Conservation (phyloP, 1,140 invertebrate species). For the Listronotus oregonensis region DNA sequence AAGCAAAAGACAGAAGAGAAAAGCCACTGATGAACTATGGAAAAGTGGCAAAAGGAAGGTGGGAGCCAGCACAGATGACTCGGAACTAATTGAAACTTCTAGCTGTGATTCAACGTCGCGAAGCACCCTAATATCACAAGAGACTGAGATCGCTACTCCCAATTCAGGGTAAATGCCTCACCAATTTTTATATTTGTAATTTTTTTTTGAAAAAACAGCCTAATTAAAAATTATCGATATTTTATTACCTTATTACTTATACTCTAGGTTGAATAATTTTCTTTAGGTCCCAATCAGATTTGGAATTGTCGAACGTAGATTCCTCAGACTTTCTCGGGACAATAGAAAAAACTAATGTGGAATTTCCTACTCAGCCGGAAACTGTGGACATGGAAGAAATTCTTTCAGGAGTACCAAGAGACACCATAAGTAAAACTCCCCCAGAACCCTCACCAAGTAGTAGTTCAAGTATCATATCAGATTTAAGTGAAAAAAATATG, state of each 20-base stretch:
- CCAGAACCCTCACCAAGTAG: slow-evolving; percentile 16
- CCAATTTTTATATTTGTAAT: slow-evolving; percentile 1
- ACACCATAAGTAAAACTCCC: slow-evolving; percentile 13
- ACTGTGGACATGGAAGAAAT: slow-evolving; percentile 60
- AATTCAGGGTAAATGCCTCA: slow-evolving; percentile 58
- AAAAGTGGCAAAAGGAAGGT: slow-evolving; percentile 61
- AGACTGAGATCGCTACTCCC: slow-evolving; percentile 58
- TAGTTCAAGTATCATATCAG: slow-evolving; percentile 41
- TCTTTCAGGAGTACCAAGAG: slow-evolving; percentile 10
- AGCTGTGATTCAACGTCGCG: slow-evolving; percentile 68
- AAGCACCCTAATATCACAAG: slow-evolving; percentile 62
- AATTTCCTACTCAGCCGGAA: slow-evolving; percentile 20
- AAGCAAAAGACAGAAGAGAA: slow-evolving; percentile 56
- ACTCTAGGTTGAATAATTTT: too few species aligned
- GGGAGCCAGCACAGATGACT: slow-evolving; percentile 56
- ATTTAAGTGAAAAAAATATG: slow-evolving; percentile 66
- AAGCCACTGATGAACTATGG: slow-evolving; percentile 60
- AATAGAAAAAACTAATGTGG: slow-evolving; percentile 56
- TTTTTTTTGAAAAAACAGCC: neutral
- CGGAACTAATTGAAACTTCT: slow-evolving; percentile 65
- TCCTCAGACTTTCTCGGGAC: slow-evolving; percentile 60
- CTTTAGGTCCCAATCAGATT: slow-evolving; percentile 64
- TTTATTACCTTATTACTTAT: too few species aligned
- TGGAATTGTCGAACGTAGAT: slow-evolving; percentile 68
- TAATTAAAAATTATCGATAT: too few species aligned